These are phyloP conservation scores for Pammene fasciana DNA, from an alignment of 2,888 invertebrate species.

Conservation along the genomic window DNA sequence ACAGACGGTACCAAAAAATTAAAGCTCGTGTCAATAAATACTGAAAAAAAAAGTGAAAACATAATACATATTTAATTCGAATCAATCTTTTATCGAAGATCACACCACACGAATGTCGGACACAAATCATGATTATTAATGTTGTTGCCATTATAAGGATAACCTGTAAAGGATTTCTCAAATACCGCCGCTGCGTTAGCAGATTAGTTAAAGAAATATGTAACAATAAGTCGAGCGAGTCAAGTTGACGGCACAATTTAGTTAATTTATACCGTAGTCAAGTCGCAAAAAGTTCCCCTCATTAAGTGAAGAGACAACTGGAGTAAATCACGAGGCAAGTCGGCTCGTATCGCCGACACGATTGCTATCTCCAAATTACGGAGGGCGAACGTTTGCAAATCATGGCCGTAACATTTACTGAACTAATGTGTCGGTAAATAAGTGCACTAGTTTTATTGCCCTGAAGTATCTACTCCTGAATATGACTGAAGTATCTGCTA, in stretches of 20 bases:
- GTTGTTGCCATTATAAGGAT: not conserved
- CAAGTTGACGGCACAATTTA: slow-evolving; percentile 59
- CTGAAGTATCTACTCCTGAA: not conserved
- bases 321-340: slow-evolving; percentile 69
- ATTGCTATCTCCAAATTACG: slow-evolving; percentile 73
- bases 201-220: slow-evolving; percentile 13
- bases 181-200: not conserved
- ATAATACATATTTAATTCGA: too few species aligned
- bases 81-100: too few species aligned
- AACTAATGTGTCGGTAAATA: slow-evolving; percentile 37
- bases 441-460: not conserved
- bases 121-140: too few species aligned
- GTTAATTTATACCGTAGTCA: slow-evolving; percentile 69
- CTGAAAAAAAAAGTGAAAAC: too few species aligned
- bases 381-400: slow-evolving; percentile 57
- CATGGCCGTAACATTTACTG: slow-evolving; percentile 51
- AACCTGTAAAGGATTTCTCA: not conserved
- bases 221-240: slow-evolving; percentile 34
- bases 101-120: too few species aligned
- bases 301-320: slow-evolving; percentile 72
- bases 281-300: slow-evolving; percentile 73
- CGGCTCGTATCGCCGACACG: slow-evolving; percentile 65
- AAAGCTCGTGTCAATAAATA: too few species aligned
- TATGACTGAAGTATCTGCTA: too few species aligned
- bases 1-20: too few species aligned